phyloP scores from a whole-genome alignment of 1,140 invertebrate genomes.

The Drosophila tristis region DNA sequence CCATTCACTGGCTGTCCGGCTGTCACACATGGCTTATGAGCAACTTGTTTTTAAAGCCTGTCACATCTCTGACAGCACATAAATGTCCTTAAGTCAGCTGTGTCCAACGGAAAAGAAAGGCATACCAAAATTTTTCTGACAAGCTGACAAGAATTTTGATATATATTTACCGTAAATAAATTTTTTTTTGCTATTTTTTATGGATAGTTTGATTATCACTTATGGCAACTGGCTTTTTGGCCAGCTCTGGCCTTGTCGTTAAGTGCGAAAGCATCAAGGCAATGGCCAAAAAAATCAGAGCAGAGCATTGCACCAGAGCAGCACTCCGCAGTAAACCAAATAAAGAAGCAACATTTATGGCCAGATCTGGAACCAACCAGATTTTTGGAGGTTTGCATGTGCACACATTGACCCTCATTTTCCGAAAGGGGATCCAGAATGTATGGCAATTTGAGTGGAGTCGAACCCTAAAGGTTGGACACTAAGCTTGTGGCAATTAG shows the following conservation, averaged over 20 bases:
- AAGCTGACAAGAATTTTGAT: constrained; percentile 5
- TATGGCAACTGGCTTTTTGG: neutral
- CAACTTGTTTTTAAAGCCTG: constrained; percentile 1
- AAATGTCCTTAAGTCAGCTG: neutral
- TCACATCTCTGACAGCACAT: neutral
- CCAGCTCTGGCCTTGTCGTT: neutral
- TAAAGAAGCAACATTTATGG: constrained; percentile 13
- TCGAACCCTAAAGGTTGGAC: neutral
- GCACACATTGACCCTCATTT: constrained; percentile 69
- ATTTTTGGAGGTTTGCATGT: constrained; percentile 48
- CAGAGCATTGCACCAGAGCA: neutral
- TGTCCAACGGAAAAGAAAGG: neutral
- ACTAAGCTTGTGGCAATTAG: constrained; percentile 67
- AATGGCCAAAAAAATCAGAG: constrained; percentile 3
- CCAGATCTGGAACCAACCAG: neutral
- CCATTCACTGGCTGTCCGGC: constrained; percentile 1
- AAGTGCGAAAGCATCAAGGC: constrained; percentile 25
- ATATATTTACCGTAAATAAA: no score
- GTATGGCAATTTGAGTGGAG: constrained; percentile 50
- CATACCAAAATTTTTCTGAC: neutral
- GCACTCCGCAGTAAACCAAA: neutral
- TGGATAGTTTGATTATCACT: constrained; percentile 33
- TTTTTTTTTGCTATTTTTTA: neutral
- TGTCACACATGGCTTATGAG: constrained; percentile 16
- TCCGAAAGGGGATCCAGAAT: constrained; percentile 31